Evolutionary conservation across 2,797 vertebrate genomes (phyloP), one percentile per base, ranked within the genome.

Genomic region (Darevskia mixta): DNA sequence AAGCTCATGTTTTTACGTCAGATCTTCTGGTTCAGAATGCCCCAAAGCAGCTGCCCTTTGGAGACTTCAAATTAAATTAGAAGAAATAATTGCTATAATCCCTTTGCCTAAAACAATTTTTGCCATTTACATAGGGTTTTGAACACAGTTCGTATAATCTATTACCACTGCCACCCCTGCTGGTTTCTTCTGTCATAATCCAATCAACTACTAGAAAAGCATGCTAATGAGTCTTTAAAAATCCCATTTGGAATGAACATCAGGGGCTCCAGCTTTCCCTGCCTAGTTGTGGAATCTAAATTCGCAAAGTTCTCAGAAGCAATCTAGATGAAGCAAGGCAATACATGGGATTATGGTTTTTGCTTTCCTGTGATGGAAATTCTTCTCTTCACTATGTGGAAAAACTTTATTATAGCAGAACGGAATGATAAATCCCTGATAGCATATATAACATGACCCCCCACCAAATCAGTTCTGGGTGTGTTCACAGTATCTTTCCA

Each of bases 31-130:
- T 88, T 92, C 87, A 91, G 29, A 91, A 79, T 78, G 3, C 29
- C 88, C 35, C 71, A 92, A 94, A 85, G 5, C 38, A 78, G 72
- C 49, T 82, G 29, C 25, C 88, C n/a, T 93, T 87, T 90, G 64
- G 87, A 89, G 76, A 90, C 91, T 91, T 93, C 82, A 91, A 93
- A 91, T 94, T 87, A 87, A 94, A 88, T 91, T 89, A 90, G 13
- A 87, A 93, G 78, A 89, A 90, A 89, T 86, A 89, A 92, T 87
- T 94, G 45, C 58, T 91, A 1, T 87, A 86, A 89, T 94, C 20
- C 72, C 71, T 93, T 83, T 81, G 25, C 72, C 77, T 92, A 87
- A 93, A 94, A 86, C 18, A 92, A 77, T 90, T 90, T 94, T 90
- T 93, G 4, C 23, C 43, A 66, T 93, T 92, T 94, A 66, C 25